These are phyloP conservation scores for Frankliniella intonsa DNA, from an alignment of 2,888 invertebrate genomes.

Conservation along the genomic window DNA sequence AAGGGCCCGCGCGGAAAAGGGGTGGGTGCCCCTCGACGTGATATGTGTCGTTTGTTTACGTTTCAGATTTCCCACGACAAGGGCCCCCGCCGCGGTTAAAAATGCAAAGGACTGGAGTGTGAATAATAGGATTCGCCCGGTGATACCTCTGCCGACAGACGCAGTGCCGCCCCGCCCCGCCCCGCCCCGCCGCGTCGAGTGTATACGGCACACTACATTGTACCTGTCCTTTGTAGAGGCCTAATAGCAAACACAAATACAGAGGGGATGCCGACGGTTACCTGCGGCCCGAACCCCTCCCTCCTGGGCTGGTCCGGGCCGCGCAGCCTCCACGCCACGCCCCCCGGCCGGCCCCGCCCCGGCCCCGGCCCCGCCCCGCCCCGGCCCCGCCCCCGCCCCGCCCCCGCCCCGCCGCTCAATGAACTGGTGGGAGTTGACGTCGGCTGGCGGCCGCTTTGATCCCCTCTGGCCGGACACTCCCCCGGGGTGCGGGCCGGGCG, in stretches of 20 bases:
- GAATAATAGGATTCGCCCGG: background rate
- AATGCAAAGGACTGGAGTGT: too few relatives aligned
- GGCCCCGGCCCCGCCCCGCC: background rate
- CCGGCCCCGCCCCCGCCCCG: background rate
- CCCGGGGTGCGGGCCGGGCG: background rate
- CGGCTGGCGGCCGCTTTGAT: background rate
- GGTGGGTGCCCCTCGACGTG: too few relatives aligned
- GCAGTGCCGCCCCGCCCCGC: background rate
- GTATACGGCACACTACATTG: background rate
- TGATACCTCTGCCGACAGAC: too few relatives aligned
- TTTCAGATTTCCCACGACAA: too few relatives aligned
- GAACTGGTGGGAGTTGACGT: too few relatives aligned
- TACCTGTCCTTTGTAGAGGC: background rate
- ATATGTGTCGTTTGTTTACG: too few relatives aligned
- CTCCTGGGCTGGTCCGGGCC: too few relatives aligned
- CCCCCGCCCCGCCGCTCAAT: background rate
- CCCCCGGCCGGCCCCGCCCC: background rate
- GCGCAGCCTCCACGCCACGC: too few relatives aligned
- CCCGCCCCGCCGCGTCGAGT: background rate
- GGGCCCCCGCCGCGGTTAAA: too few relatives aligned
- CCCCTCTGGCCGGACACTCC: background rate
- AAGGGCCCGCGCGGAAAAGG: too few relatives aligned
- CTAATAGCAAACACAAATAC: conserved; percentile 22
- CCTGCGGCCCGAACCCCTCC: background rate
- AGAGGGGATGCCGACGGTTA: background rate